A percentile compares a stretch with the other conserved stretches of the same genome.
phyloP scores from a whole-genome alignment of 2,888 invertebrate genomes.

The Eupithecia centaureata region DNA sequence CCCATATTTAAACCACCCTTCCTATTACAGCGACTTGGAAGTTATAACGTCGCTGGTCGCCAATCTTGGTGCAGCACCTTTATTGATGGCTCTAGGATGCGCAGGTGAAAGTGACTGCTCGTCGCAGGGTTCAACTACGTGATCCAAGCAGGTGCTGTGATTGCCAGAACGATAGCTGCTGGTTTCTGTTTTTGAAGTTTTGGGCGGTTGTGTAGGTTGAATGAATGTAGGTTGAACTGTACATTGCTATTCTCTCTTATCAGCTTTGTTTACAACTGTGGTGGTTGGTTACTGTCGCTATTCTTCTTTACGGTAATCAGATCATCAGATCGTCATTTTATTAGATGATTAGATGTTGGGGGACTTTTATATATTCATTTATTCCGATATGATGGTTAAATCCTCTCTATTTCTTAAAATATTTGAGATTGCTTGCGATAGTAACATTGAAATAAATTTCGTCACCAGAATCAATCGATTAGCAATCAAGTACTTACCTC shows the following conservation, averaged over 20 bases:
- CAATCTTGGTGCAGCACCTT: conserved; percentile 14
- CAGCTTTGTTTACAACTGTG: not conserved
- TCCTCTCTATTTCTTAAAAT: not conserved
- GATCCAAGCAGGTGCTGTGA: conserved; percentile 32
- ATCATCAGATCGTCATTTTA: too few relatives aligned
- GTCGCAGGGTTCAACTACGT: conserved; percentile 28
- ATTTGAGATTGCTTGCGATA: conserved; percentile 12
- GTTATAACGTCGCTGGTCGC: conserved; percentile 11
- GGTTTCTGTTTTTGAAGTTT: conserved; percentile 18
- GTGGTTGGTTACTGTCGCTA: not conserved
- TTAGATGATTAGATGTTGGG: conserved; percentile 3
- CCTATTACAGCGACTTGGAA: too few relatives aligned
- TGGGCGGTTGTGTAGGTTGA: conserved; percentile 16
- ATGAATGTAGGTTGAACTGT: conserved; percentile 16
- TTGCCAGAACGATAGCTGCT: conserved; percentile 31
- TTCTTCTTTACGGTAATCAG: not conserved
- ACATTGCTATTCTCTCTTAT: conserved; percentile 17
- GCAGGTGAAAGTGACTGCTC: conserved; percentile 43
- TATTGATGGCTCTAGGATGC: conserved; percentile 36
- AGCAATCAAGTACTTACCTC: conserved; percentile 27
- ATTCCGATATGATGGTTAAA: too few relatives aligned
- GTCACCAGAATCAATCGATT: conserved; percentile 31
- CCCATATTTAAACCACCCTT: not conserved
- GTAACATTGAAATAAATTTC: conserved; percentile 24
- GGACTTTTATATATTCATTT: not conserved